These are phyloP conservation scores for Beaufortia kweichowensis DNA, from an alignment of 2,113 vertebrate genomes.

Conservation along the genomic window DNA sequence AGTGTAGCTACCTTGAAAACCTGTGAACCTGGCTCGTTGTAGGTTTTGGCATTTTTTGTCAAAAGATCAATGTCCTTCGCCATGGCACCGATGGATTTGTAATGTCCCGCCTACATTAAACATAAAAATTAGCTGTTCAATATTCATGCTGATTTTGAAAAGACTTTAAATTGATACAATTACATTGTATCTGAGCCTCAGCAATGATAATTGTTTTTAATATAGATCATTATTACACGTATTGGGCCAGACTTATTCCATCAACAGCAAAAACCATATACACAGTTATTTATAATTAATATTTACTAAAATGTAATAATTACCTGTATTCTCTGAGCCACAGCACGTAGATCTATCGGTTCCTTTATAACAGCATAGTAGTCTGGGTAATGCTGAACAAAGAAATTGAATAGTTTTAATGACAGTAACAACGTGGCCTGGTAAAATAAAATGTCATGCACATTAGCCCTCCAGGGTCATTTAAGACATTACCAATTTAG, in stretches of 20 bases:
- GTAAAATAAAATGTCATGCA: not conserved
- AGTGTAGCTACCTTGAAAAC: constrained; percentile 89
- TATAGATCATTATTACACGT: too few relatives aligned
- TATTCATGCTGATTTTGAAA: not conserved
- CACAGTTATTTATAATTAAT: too few relatives aligned
- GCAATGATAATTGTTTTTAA: too few relatives aligned
- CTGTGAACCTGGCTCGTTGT: constrained; percentile 98
- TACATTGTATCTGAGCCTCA: too few relatives aligned
- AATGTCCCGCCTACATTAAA: constrained; percentile 82
- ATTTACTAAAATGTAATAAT: too few relatives aligned
- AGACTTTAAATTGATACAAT: too few relatives aligned
- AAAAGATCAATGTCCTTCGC: constrained; percentile 95
- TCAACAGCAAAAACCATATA: too few relatives aligned
- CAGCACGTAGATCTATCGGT: constrained; percentile 94
- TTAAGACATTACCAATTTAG: constrained; percentile 88
- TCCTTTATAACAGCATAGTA: constrained; percentile 99
- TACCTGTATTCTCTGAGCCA: constrained; percentile 98
- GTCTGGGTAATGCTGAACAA: constrained; percentile 94
- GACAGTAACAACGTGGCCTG: not conserved
- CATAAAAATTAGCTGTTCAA: not conserved
- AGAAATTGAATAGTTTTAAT: not conserved
- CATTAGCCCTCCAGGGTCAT: too few relatives aligned
- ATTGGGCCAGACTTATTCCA: too few relatives aligned
- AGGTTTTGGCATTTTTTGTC: constrained; percentile 98
- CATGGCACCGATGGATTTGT: constrained; percentile 94